Evolutionary conservation across 2,113 vertebrate species (phyloP).

Genomic region (Ptilorrhoa leucosticta): DNA sequence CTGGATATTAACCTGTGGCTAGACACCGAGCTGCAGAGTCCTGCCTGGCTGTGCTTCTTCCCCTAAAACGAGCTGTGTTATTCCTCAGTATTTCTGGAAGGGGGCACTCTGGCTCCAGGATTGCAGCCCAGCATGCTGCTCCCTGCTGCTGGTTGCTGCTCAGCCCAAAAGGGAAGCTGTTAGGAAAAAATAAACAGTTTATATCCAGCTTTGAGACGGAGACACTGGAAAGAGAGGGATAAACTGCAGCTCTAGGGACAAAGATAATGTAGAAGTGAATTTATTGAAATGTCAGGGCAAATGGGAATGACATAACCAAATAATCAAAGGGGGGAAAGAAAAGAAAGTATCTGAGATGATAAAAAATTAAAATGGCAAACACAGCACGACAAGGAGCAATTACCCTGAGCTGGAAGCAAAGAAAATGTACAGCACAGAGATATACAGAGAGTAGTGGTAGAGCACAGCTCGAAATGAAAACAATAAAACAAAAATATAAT

Average conservation of each 20-base stretch:
- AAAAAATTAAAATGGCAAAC: constrained; percentile 57
- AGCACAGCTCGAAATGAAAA: constrained; percentile 3
- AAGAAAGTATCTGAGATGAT: neutral
- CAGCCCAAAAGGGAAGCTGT: neutral
- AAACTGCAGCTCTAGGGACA: constrained; percentile 31
- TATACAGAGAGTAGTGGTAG: neutral
- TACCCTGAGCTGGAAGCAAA: neutral
- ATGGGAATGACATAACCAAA: constrained; percentile 33
- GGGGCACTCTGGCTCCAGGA: constrained; percentile 30
- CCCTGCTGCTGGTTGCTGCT: neutral
- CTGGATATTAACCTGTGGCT: neutral
- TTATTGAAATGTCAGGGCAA: constrained; percentile 44
- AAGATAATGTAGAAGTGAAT: constrained; percentile 26
- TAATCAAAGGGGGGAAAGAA: neutral
- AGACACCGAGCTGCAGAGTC: too few relatives aligned
- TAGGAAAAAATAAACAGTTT: constrained; percentile 35
- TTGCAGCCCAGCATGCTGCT: neutral
- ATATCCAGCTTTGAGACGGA: neutral
- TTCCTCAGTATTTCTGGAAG: neutral
- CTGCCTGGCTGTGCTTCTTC: neutral
- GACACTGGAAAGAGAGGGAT: neutral
- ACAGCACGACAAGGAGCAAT: constrained; percentile 22
- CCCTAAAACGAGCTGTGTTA: neutral
- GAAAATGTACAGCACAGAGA: neutral
- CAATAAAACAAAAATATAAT: constrained; percentile 52